Base-by-base conservation (phyloP, 2,888 invertebrate species). In the Euzophera pinguis region DNA sequence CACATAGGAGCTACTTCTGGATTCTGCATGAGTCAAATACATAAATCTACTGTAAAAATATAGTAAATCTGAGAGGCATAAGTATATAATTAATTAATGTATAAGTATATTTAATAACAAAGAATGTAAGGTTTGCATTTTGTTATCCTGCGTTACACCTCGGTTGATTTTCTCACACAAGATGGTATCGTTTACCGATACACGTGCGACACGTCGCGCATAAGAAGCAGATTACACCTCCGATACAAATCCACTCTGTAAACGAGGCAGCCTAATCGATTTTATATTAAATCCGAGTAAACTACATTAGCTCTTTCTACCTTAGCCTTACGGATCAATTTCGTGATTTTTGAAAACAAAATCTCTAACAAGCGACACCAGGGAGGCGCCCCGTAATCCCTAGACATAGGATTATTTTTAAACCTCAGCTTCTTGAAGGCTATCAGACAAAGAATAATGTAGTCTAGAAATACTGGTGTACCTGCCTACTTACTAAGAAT, bases 241-340 rank as follows among this genome's bases (percentile, higher is more conserved):
- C 60, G 80, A 81, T 82, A 81, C 73, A 78, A 81, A 82, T 80
- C 72, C 69, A 57, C 75, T 72, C 58, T 61, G 71, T 76, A 78
- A 81, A 84, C 77, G 80, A 78, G 71, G 68, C 65, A 64, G 62
- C 57, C 63, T 71, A 75, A 81, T 83, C 75, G 78, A 81, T 82
- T 71, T 69, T 62, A 56, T 59, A 59, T 63, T 57, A 55, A 49
- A 53, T 49, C 37, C 37, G 51, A 42, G 52, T 60, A 61, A 55
- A 2, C 50, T 16, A 67, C 68, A 68, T 34, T 49, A 56, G 55
- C 63, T 67, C 61, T 59, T 73, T 45, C 54, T 9, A 1, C n/a
- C 3, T 34, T 47, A 7, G 17, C 4, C 48, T 61, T 64, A 78
- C 64, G 69, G 63, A 47, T 45, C 52, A 62, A 48, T 65, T 68